phyloP scores from a whole-genome alignment of 92 coral and sea anemone genomes.

The Umimayanthus chanpuru region DNA sequence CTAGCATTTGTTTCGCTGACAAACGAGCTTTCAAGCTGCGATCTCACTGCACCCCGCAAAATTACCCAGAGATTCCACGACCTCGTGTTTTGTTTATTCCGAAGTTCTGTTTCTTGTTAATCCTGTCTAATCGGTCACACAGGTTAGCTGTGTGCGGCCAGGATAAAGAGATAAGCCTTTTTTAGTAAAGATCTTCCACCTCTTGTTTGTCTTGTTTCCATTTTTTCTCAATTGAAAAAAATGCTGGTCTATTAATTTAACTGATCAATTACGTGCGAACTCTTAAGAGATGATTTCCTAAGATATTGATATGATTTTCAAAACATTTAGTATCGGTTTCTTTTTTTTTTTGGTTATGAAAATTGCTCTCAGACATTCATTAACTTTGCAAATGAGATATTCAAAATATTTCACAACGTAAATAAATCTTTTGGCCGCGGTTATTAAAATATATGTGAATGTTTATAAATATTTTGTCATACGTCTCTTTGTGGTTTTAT shows the following conservation, averaged over 20 bases:
- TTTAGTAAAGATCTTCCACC: neutral
- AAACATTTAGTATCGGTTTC: neutral
- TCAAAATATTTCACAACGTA: neutral
- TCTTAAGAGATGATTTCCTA: neutral
- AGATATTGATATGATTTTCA: neutral
- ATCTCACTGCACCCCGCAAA: neutral
- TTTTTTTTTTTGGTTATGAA: neutral
- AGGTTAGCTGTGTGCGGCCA: neutral
- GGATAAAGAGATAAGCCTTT: neutral
- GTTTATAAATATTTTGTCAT: neutral
- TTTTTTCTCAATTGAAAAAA: neutral
- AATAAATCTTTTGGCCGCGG: neutral
- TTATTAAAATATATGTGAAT: neutral
- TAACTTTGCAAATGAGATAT: neutral
- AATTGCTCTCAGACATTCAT: neutral
- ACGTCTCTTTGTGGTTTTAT: neutral
- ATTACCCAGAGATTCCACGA: too few species aligned
- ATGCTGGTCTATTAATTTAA: neutral
- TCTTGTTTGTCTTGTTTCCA: too few species aligned
- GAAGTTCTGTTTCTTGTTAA: neutral
- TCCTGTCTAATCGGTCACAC: neutral
- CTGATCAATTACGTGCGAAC: neutral
- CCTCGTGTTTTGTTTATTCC: neutral
- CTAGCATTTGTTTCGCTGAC: neutral
- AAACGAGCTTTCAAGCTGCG: neutral